Evolutionary conservation across 1,140 invertebrate genomes (phyloP).

Genomic region (Papilio dardanus): DNA sequence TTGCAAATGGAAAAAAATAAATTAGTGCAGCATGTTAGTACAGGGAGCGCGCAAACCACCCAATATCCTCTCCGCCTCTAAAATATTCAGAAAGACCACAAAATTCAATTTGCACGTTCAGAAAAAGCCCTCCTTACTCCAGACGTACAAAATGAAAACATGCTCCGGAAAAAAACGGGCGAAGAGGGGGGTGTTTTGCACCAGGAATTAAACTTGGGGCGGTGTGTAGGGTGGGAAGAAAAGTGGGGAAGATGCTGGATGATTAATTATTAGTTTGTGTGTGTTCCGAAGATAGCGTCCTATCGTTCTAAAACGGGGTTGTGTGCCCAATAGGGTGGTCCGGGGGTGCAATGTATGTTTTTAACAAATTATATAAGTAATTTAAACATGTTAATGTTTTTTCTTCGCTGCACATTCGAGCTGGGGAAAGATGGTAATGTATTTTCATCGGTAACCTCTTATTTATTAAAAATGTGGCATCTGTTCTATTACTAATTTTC

Average conservation of each 20-base stretch:
- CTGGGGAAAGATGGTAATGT: no score
- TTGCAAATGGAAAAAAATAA: slow-evolving; percentile 36
- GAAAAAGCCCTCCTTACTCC: slow-evolving; percentile 61
- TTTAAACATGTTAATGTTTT: slow-evolving; percentile 45
- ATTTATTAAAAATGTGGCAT: no score
- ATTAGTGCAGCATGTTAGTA: slow-evolving; percentile 34
- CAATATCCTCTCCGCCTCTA: slow-evolving; percentile 65
- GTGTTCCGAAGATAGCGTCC: slow-evolving; percentile 70
- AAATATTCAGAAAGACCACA: slow-evolving; percentile 78
- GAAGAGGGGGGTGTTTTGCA: slow-evolving; percentile 51
- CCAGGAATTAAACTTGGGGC: slow-evolving; percentile 73
- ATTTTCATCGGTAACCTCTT: no score
- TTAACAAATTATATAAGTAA: slow-evolving; percentile 67
- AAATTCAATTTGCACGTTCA: slow-evolving; percentile 78
- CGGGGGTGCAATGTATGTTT: slow-evolving; percentile 49
- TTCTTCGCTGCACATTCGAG: neutral
- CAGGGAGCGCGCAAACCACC: slow-evolving; percentile 44
- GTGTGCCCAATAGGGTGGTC: slow-evolving; percentile 48
- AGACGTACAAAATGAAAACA: slow-evolving; percentile 79
- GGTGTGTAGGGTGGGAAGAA: slow-evolving; percentile 46
- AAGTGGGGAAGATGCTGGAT: slow-evolving; percentile 69
- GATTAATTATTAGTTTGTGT: slow-evolving; percentile 81
- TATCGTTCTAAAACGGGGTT: slow-evolving; percentile 41
- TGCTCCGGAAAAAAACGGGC: slow-evolving; percentile 71
- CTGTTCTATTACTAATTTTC: no score